phyloP scores from a whole-genome alignment of 2,888 invertebrate species.

The Agriotes lineatus region DNA sequence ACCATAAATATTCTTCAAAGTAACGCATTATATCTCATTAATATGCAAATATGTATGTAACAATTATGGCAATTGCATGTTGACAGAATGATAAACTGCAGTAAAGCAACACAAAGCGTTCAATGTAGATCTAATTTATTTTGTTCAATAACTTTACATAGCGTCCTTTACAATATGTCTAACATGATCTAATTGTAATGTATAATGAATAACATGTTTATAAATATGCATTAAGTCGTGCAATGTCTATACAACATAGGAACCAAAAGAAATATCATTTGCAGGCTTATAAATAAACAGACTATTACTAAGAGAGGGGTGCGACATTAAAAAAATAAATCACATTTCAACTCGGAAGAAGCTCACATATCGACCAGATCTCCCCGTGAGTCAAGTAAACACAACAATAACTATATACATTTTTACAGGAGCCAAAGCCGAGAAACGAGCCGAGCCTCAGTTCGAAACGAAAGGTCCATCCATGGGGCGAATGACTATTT shows the following conservation, averaged over 20 bases:
- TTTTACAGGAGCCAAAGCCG: slow-evolving; percentile 25
- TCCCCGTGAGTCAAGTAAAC: neutral
- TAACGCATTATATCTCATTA: too few species aligned
- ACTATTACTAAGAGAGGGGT: slow-evolving; percentile 18
- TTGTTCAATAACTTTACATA: slow-evolving; percentile 58
- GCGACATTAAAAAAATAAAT: slow-evolving; percentile 7
- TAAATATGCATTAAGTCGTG: slow-evolving; percentile 35
- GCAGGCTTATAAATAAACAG: slow-evolving; percentile 23
- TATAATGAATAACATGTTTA: slow-evolving; percentile 44
- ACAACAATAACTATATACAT: slow-evolving; percentile 36
- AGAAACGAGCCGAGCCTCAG: too few species aligned
- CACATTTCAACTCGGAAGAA: slow-evolving; percentile 12
- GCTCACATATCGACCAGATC: neutral
- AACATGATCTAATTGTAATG: slow-evolving; percentile 42
- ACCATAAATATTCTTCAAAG: too few species aligned
- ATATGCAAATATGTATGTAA: too few species aligned
- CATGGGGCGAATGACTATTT: slow-evolving; percentile 23
- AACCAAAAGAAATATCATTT: slow-evolving; percentile 27
- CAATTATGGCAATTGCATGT: slow-evolving; percentile 8
- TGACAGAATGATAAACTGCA: neutral
- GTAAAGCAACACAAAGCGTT: neutral
- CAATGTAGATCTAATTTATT: slow-evolving; percentile 61
- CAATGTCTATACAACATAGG: slow-evolving; percentile 37
- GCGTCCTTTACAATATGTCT: slow-evolving; percentile 58
- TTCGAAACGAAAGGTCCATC: neutral